phyloP scores from a whole-genome alignment of 2,797 vertebrate species.

The Hylomyscus alleni region DNA sequence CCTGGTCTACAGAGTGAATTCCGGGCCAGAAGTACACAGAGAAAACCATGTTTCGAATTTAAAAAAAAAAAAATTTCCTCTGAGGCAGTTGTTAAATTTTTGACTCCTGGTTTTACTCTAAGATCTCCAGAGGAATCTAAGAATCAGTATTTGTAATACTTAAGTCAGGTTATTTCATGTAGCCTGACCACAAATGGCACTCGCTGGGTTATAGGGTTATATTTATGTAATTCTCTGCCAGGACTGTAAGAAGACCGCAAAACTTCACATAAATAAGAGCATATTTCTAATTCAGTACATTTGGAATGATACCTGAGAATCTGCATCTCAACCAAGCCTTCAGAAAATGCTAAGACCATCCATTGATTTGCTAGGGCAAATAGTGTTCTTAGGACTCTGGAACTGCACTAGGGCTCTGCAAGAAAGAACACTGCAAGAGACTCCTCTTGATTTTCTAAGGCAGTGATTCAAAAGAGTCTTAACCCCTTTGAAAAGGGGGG shows the following conservation, averaged over 20 bases:
- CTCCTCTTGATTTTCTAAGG: conserved; percentile 1
- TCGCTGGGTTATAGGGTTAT: neutral
- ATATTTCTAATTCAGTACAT: conserved; percentile 35
- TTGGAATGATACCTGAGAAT: conserved; percentile 4
- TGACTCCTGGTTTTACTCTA: neutral
- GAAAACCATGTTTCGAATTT: neutral
- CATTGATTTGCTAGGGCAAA: neutral
- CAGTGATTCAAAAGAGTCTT: neutral
- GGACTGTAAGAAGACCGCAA: neutral
- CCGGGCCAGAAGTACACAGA: neutral
- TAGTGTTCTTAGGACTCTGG: neutral
- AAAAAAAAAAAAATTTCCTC: neutral
- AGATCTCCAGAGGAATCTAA: neutral
- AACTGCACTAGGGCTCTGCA: neutral
- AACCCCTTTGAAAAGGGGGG: neutral
- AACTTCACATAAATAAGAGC: conserved; percentile 21
- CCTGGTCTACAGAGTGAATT: neutral
- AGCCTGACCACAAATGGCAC: conserved; percentile 12
- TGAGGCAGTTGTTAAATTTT: conserved; percentile 4
- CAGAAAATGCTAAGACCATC: neutral
- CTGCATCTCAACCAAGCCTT: neutral
- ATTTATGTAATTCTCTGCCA: conserved; percentile 46
- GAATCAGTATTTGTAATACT: conserved; percentile 40
- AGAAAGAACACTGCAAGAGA: neutral
- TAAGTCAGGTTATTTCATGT: conserved; percentile 17